Conservation (phyloP, 2,888 invertebrate species). For the Cerastis leucographa region DNA sequence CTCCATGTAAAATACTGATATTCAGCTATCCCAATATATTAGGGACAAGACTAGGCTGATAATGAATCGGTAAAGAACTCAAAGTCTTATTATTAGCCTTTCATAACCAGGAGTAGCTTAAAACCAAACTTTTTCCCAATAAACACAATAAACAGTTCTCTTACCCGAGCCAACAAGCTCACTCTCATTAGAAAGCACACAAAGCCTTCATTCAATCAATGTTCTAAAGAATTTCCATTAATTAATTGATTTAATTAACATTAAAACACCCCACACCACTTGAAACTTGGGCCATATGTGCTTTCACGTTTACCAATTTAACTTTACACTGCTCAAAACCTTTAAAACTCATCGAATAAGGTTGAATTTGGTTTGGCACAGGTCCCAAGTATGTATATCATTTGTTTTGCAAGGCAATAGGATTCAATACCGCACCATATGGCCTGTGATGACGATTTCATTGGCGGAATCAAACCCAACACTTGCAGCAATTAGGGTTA, state of each 20-base stretch:
- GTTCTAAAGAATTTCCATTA: slow-evolving; percentile 44
- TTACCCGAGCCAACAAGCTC: not conserved
- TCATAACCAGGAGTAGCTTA: not conserved
- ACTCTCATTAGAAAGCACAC: slow-evolving; percentile 22
- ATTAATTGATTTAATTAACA: slow-evolving; percentile 46
- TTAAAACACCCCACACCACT: slow-evolving; percentile 39
- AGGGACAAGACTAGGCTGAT: too few relatives aligned
- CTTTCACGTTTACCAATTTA: slow-evolving; percentile 21
- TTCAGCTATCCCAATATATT: too few relatives aligned
- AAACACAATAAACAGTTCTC: not conserved
- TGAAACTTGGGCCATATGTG: slow-evolving; percentile 55
- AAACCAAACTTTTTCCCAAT: not conserved
- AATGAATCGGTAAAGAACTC: not conserved
- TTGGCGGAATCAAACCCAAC: slow-evolving; percentile 52
- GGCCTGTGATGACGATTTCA: slow-evolving; percentile 57
- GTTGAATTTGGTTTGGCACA: not conserved
- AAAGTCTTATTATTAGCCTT: not conserved
- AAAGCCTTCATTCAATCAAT: slow-evolving; percentile 41
- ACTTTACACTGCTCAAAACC: not conserved
- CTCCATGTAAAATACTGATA: too few relatives aligned
- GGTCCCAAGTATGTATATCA: slow-evolving; percentile 9
- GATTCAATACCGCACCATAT: slow-evolving; percentile 55
- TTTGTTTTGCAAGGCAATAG: slow-evolving; percentile 49
- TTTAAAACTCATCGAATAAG: accelerated
- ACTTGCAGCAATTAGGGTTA: slow-evolving; percentile 60